Conservation (phyloP, 2,888 invertebrate species). For the Orchestes rusci region DNA sequence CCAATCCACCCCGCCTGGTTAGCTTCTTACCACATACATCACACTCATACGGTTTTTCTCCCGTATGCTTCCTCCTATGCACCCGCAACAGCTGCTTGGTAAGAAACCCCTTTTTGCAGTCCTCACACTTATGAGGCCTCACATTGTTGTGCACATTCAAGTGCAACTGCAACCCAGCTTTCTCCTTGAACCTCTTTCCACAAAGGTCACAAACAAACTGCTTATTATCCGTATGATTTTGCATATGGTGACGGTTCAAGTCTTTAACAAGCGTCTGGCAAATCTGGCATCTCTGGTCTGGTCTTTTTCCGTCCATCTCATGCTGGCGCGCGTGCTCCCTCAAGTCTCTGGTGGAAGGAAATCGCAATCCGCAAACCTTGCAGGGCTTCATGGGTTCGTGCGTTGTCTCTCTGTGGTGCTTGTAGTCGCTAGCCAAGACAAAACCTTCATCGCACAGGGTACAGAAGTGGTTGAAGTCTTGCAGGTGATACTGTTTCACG, state of each 20-base stretch:
- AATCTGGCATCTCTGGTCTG: constrained; percentile 13
- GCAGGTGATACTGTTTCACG: constrained; percentile 39
- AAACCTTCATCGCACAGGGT: constrained; percentile 31
- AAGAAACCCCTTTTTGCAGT: constrained; percentile 29
- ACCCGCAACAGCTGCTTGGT: constrained; percentile 26
- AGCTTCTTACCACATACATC: constrained; percentile 50
- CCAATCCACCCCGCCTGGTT: constrained; percentile 33
- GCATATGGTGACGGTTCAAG: constrained; percentile 12
- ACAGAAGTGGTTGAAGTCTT: constrained; percentile 40
- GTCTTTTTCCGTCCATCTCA: neutral
- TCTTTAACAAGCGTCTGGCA: constrained; percentile 10
- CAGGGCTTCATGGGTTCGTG: constrained; percentile 14
- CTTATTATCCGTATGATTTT: constrained; percentile 10
- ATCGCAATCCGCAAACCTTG: neutral
- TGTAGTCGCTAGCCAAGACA: constrained; percentile 30
- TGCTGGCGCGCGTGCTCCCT: neutral
- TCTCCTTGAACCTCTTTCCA: constrained; percentile 46
- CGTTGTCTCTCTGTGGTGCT: constrained; percentile 36
- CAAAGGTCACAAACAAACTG: constrained; percentile 46
- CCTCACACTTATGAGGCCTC: constrained; percentile 30
- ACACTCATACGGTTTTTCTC: constrained; percentile 49
- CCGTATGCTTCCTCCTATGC: constrained; percentile 45
- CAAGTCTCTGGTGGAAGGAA: neutral
- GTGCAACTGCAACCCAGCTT: constrained; percentile 29
- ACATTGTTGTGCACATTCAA: constrained; percentile 30